Evolutionary conservation across 2,797 vertebrate genomes (phyloP), one percentile per base, ranked within the genome.

Genomic region (Eurystomus glaucurus): DNA sequence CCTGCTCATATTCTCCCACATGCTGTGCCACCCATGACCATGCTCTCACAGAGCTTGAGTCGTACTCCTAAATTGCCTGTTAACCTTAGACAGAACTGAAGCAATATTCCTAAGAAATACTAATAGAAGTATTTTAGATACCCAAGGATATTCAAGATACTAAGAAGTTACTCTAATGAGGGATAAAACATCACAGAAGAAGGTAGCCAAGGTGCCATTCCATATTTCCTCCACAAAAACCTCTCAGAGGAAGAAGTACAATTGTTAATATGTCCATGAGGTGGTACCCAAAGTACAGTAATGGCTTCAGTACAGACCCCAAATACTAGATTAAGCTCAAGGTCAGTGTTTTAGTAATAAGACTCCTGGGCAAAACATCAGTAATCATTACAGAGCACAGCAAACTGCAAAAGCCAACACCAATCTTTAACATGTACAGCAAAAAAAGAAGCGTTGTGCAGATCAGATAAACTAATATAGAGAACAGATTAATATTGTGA

Each of bases 31-130:
- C 3, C 43, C 14, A 3, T 1, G 19, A 43, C 17, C 39, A 62
- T 11, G 29, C 19, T 25, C 9, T 39, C 4, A 3, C 0, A 0
- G 64, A 43, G 58, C 6, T 21, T n/a, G 31, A 13, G 19, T n/a
- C 37, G 20, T 39, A 58, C 9, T 87, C 33, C 52, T 54, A 54
- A 83, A 58, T 5, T 3, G 4, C 3, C 50, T 50, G 11, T n/a
- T 48, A 89, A 45, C 14, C 15, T 48, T 22, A 76, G 64, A 55
- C 23, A 81, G 43, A 89, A 62, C 5, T 11, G 31, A 86, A 86
- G 21, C 31, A 68, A 11, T 50, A 35, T 7, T 79, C 37, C 58
- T 71, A 83, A 35, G 52, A 83, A 90, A 76, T 45, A 41, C 6
- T 16, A 80, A 28, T 0, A 77, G 66, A n/a, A 78, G 9, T 72